Conservation (phyloP, 2,888 invertebrate genomes). For the Amphipyra tragopoginis region DNA sequence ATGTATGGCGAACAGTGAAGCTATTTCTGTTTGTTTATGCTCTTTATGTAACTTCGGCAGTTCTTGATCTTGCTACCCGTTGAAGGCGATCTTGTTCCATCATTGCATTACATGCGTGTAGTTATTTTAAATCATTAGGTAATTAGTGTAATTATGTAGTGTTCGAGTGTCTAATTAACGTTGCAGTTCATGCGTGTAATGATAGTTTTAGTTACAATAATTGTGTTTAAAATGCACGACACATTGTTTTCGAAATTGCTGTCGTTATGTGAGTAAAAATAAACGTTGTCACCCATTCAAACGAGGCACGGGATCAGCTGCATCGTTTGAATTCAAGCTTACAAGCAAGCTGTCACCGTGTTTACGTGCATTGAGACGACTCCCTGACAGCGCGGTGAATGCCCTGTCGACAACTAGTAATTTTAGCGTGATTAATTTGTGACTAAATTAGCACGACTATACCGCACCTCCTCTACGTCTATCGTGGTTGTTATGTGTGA, state of each 20-base stretch:
- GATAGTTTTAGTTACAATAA: constrained; percentile 18
- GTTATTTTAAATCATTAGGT: constrained; percentile 13
- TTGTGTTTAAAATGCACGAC: constrained; percentile 1
- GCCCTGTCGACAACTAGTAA: too few species aligned
- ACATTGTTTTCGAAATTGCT: background rate
- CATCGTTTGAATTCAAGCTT: background rate
- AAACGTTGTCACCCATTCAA: background rate
- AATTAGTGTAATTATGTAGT: constrained; percentile 18
- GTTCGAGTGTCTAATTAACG: constrained; percentile 28
- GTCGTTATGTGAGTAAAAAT: background rate
- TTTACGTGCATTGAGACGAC: too few species aligned
- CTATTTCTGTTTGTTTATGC: constrained; percentile 52
- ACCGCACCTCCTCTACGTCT: too few species aligned
- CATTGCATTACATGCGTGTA: constrained; percentile 5
- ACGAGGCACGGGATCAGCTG: background rate
- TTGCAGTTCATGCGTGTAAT: constrained; percentile 25
- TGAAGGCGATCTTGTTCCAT: constrained; percentile 35
- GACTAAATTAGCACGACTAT: too few species aligned
- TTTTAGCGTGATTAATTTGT: too few species aligned
- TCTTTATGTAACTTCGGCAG: constrained; percentile 46
- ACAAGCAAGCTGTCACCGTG: too few species aligned
- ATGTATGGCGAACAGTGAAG: constrained; percentile 25
- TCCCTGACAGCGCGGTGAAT: too few species aligned
- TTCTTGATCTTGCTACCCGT: constrained; percentile 58
- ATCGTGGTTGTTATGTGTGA: too few species aligned